Base-by-base conservation (phyloP, 2,113 vertebrate species). In the Cephalopterus ornatus region DNA sequence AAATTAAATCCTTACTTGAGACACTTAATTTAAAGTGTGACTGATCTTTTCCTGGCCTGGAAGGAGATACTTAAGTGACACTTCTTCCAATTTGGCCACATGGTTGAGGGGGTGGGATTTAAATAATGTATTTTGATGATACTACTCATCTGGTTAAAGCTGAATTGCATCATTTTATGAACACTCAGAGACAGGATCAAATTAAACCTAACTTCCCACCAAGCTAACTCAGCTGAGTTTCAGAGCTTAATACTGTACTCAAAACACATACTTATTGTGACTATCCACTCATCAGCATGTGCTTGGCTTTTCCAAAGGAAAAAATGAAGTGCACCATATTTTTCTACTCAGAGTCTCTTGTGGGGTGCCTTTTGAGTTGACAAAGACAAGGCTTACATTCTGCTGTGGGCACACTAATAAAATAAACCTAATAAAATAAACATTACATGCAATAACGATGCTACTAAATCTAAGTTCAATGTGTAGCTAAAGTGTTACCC, bases 1-100 rank as follows among this genome's bases (percentile, higher is more conserved):
- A 98, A 98, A 98, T 97, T 97, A 98, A 98, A 97, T 98, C 97
- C 97, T 97, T 97, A 83, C 91, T 97, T 83, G 71, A 97, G 95
- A 97, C 95, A 95, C 94, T 97, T 97, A 95, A 97, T 97, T 98
- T 97, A 97, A 97, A 97, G 95, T 97, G 96, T 97, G 97, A 97
- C 96, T 95, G 95, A 96, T 93, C 92, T 97, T 97, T 97, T 96
- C 93, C 91, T 97, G 95, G 95, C 95, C 94, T 93, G 92, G 93
- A 95, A 97, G 70, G 71, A 93, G 84, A 94, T 95, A 95, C 65
- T 74, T 95, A 97, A 96, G 87, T 86, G 93, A 88, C 77, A 95
- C 88, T 97, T 98, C 92, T 96, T 97, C 93, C 89, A 92, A 76
- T 95, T 87, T 88, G 91, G 95, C 89, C 85, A 84, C 92, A 93